phyloP scores from a whole-genome alignment of 2,797 vertebrate genomes.

The Syngnathus acus region DNA sequence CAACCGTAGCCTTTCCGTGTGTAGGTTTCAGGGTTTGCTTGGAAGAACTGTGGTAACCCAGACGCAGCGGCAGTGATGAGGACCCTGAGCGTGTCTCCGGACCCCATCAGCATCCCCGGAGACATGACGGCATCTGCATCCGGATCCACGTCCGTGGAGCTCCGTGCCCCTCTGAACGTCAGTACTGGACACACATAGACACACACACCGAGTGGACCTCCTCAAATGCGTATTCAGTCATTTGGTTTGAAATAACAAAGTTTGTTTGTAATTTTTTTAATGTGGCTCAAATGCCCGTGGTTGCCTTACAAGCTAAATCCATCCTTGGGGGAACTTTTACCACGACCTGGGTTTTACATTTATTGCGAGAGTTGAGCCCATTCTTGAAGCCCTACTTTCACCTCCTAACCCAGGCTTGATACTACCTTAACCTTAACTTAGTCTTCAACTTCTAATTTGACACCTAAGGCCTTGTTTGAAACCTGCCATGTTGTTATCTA shows the following conservation, averaged over 20 bases:
- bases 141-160: constrained; percentile 48
- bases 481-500: neutral
- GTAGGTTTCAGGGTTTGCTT: constrained; percentile 60
- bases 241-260: no score
- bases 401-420: no score
- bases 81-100: constrained; percentile 58
- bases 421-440: neutral
- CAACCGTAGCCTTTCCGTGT: neutral
- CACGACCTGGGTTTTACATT: no score
- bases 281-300: no score
- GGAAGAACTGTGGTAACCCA: constrained; percentile 67
- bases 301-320: no score
- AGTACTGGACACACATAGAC: constrained; percentile 26
- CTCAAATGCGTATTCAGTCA: no score
- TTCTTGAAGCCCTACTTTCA: neutral
- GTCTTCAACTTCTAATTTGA: neutral
- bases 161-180: constrained; percentile 61
- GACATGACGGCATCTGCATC: constrained; percentile 57
- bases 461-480: neutral
- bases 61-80: constrained; percentile 62
- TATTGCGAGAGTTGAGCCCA: no score
- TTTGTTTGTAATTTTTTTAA: no score
- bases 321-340: no score
- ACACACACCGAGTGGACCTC: neutral
- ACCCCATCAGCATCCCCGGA: constrained; percentile 70